Evolutionary conservation across 2,797 vertebrate species (phyloP), one percentile per base, ranked within the genome.

Genomic region (Tauraco hartlaubi): DNA sequence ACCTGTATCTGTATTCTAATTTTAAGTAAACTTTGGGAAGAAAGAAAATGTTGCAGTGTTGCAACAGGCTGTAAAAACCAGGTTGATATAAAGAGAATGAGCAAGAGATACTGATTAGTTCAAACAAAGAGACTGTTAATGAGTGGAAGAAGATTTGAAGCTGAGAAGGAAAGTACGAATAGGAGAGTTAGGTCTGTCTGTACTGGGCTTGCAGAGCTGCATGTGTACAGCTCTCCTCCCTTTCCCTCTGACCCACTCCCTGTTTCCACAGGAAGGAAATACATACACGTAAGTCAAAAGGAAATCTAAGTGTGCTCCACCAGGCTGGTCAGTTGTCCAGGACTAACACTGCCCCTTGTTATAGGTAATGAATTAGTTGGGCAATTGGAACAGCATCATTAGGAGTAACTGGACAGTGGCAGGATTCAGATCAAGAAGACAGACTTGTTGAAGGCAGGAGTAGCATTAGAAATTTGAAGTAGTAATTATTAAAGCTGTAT

Each of bases 231-330:
- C 58, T 74, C 68, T 91, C 52, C 48, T 80, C 72, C 59, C 52
- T 80, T 58, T 86, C 76, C 54, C 46, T 64, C 69, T 84, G 69
- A 15, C 54, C 66, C 41, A 17, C 10, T 84, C 84, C 48, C 83
- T 81, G 35, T 71, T 93, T 94, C 74, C 80, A 79, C 66, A 48
- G 84, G 63, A 89, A 86, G 59, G 78, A 81, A 78, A 44, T 43
- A 39, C 37, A 54, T 25, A 18, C 14, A 1, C 11, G 7, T 39
- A 68, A 91, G 21, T 58, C 54, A 39, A 39, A 66, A 71, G 41
- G 73, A 81, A 81, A 69, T 46, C 18, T 8, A 19, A 49, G 26
- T 35, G 41, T 61, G 41, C 35, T 81, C 33, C 25, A 43, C 25
- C 68, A 49, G 37, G 37, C 54, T 71, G 46, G 33, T 46, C 41